Base-by-base conservation (phyloP, 30 jellyfish, hydroid and myxozoan genomes). In the Clytia hemisphaerica region DNA sequence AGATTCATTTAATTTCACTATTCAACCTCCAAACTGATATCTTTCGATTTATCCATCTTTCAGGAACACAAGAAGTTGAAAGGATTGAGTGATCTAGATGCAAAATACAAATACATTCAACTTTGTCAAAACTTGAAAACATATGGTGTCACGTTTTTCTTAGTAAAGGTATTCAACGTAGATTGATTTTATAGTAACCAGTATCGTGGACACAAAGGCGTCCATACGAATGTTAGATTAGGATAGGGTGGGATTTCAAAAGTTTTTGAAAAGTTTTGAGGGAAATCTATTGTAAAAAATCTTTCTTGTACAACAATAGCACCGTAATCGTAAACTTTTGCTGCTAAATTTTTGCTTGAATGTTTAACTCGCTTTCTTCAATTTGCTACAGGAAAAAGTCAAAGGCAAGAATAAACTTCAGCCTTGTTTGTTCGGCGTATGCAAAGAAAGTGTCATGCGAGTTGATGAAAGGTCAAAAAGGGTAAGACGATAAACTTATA, bases 101-200 rank as follows among this genome's bases (percentile, higher is more conserved):
- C 91, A 18, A 90, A 90, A 48, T 83, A 90, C 64, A 61, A 82
- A 58, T 90, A 90, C 67, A 90, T 83, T 3, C 93, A 81, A 51
- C 66, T 90, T 22, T 90, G 98, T 38, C 98, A 90, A 44, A 90
- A 90, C 44, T 76, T 82, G 63, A 63, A 72, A 30, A 90, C 93
- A 0, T 90, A 90, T 61, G 98, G 98, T 19, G 98, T 90, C 32
- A 80, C 98, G 9, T 80, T 90, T 74, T 90, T 90, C 61, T 79
- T 90, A 48, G 98, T 90, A 22, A 90, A 83, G 92, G 98, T 90
- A 37, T 4, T n/a, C n/a, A n/a, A n/a, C n/a, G n/a, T n/a, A n/a
- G n/a, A n/a, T n/a, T n/a, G n/a, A n/a, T n/a, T n/a, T n/a, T n/a
- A n/a, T n/a, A n/a, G n/a, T n/a, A n/a, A n/a, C n/a, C n/a, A n/a